phyloP scores from a whole-genome alignment of 1,140 invertebrate species.

The Pygmarrhopalites habei region DNA sequence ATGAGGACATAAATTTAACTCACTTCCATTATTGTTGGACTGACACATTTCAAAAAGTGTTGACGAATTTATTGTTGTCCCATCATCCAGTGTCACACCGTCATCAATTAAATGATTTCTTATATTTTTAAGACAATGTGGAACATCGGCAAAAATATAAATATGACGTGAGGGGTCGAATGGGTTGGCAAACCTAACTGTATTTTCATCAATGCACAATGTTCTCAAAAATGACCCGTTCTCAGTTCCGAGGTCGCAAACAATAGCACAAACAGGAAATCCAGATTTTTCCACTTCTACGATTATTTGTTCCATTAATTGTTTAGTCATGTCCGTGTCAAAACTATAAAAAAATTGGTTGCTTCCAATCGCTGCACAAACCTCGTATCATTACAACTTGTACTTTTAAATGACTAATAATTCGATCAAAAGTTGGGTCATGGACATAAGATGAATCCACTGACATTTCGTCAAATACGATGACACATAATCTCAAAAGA shows the following conservation, averaged over 20 bases:
- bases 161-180: conserved; percentile 1
- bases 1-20: conserved; percentile 30
- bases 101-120: conserved; percentile 34
- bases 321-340: conserved; percentile 27
- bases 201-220: background rate
- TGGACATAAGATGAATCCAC: background rate
- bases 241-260: conserved; percentile 16
- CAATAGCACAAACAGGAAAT: conserved; percentile 21
- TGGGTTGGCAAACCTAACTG: conserved; percentile 16
- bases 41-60: background rate
- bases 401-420: conserved; percentile 13
- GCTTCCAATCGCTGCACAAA: conserved; percentile 31
- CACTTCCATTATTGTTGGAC: background rate
- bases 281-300: conserved; percentile 16
- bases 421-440: conserved; percentile 11
- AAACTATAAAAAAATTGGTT: conserved; percentile 36
- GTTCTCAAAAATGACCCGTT: background rate
- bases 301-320: conserved; percentile 17
- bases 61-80: background rate
- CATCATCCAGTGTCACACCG: background rate
- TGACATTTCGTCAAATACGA: conserved; percentile 24
- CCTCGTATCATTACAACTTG: conserved; percentile 37
- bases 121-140: conserved; percentile 35
- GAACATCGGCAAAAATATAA: conserved; percentile 36
- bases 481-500: background rate